These are phyloP conservation scores for Aepyceros melampus DNA, from an alignment of 2,113 vertebrate genomes.

Conservation along the genomic window DNA sequence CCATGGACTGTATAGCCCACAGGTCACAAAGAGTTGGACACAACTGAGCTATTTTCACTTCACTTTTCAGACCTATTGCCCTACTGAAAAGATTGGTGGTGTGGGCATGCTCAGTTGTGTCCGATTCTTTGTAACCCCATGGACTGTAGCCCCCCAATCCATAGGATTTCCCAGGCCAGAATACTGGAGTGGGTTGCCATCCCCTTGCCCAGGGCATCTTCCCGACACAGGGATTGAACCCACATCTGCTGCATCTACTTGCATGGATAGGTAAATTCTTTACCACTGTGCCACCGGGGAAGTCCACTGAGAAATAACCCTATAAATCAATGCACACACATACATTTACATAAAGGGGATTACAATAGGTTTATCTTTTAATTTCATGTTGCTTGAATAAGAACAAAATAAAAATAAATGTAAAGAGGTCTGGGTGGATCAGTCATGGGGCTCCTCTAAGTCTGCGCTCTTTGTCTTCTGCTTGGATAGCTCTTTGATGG, in stretches of 20 bases:
- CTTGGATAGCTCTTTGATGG: constrained; percentile 29
- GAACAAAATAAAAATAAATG: background rate
- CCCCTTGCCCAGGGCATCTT: background rate
- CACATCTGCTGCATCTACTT: background rate
- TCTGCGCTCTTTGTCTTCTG: background rate
- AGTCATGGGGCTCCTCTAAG: background rate
- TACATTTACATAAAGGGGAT: background rate
- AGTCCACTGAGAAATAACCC: background rate
- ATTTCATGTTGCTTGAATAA: background rate
- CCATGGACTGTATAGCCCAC: too few relatives aligned
- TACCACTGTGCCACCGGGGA: background rate
- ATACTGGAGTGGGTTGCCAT: background rate
- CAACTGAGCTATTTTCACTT: too few relatives aligned
- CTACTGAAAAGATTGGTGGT: too few relatives aligned
- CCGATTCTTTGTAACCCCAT: too few relatives aligned
- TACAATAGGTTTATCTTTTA: constrained; percentile 5
- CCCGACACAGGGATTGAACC: background rate
- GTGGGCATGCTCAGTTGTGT: too few relatives aligned
- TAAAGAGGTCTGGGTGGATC: background rate
- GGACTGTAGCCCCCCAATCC: too few relatives aligned
- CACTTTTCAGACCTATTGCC: too few relatives aligned
- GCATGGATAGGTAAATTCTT: background rate
- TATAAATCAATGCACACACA: background rate
- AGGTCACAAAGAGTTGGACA: too few relatives aligned
- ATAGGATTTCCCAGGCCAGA: background rate